Percentiles rank a stretch among this genome's conserved stretches.
These are phyloP conservation scores for Sebastes iracundus DNA, from an alignment of 2,797 vertebrate species.

Conservation along the genomic window DNA sequence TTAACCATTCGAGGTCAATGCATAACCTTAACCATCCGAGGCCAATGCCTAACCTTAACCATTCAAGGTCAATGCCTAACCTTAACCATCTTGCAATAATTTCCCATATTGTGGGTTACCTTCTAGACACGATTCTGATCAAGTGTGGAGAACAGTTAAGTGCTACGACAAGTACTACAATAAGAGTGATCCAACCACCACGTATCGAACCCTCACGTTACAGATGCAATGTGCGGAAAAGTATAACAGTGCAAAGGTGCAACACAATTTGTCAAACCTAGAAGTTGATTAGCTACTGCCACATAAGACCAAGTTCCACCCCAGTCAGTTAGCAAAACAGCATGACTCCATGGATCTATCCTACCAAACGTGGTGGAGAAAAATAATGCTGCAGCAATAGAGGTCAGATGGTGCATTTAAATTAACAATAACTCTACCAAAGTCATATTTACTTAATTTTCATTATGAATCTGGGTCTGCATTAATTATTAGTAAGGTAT, in stretches of 20 bases:
- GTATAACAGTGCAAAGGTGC: background rate
- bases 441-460: background rate
- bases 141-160: no score
- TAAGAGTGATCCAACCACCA: no score
- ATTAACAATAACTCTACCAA: conserved; percentile 25
- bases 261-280: background rate
- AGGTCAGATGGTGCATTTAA: background rate
- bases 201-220: no score
- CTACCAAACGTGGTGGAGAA: background rate
- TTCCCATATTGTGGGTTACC: no score
- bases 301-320: background rate
- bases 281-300: background rate
- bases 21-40: no score
- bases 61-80: no score
- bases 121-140: no score
- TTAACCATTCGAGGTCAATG: no score
- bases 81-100: no score
- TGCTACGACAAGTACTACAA: no score
- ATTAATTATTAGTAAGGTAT: background rate
- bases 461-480: background rate
- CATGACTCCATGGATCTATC: background rate
- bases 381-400: background rate
- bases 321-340: background rate
- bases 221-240: background rate
- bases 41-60: no score